Base-by-base conservation (phyloP, 2,888 invertebrate genomes). In the Dryobota labecula region DNA sequence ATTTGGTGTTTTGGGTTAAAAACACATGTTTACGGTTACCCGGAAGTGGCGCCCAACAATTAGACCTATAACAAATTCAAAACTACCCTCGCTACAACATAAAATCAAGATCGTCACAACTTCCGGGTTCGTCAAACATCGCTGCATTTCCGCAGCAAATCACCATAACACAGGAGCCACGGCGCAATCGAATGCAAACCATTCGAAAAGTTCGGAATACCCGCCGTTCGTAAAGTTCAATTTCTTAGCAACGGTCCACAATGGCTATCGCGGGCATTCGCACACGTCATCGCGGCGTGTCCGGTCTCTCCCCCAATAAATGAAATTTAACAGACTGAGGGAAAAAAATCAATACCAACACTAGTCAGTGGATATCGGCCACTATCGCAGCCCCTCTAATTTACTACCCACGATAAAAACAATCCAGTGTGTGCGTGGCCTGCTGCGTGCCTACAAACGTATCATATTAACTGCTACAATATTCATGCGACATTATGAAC, bases 311-410 rank as follows among this genome's bases (percentile, higher is more conserved):
- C 95, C 95, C 93, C 94, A 93, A 95, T 95, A 95, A 95, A 95
- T 95, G 95, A 95, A 96, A 95, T 96, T 96, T 95, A 94, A 95
- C 96, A 93, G 95, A 95, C 95, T 95, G 95, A 95, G 94, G 95
- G 95, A 95, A 96, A 95, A 94, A 95, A 96, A 96, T 95, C 95
- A 95, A 96, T 95, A 95, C 93, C 65, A 86, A 89, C 90, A 93
- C 92, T 93, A 92, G 89, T 90, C 87, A 90, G 89, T 80, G 70
- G 75, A 80, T 92, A 94, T 93, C 94, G 93, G 90, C 90, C 92
- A 94, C 93, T 95, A 95, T 94, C 94, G 93, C 84, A 76, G 90
- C 92, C 93, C 93, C 90, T 91, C 91, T 95, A 94, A 95, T 95
- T 95, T 94, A 95, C 93, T 94, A 90, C 90, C 87, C 79, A 86